Conservation (phyloP, 2,113 vertebrate genomes). For the Uria lomvia region DNA sequence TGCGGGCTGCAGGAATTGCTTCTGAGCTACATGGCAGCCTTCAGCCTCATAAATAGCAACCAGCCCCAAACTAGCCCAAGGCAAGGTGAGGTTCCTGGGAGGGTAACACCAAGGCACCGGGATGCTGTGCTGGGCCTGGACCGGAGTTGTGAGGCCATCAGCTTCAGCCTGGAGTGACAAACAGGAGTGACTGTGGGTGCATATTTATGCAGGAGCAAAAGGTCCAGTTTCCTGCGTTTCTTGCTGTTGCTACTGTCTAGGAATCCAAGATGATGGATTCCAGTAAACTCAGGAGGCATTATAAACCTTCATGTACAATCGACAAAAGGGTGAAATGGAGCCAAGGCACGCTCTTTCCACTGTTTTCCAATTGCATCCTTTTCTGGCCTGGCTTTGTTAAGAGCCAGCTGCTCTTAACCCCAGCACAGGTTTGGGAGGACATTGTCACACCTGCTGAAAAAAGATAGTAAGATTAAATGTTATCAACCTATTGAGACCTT, state of each 20-base stretch:
- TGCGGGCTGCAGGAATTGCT: not conserved
- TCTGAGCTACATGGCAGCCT: not conserved
- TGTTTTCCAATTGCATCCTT: not conserved
- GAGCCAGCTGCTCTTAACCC: not conserved
- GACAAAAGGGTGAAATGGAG: not conserved
- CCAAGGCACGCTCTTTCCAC: not conserved
- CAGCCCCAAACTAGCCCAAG: not conserved
- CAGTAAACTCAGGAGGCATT: not conserved
- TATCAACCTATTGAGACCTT: not conserved
- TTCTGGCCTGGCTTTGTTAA: not conserved
- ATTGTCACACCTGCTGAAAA: not conserved
- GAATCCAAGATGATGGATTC: not conserved
- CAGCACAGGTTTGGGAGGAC: not conserved
- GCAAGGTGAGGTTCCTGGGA: not conserved
- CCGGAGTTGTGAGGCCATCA: not conserved
- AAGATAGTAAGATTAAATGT: not conserved
- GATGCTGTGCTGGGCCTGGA: not conserved
- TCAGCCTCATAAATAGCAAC: not conserved
- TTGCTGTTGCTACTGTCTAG: not conserved
- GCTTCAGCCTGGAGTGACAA: not conserved
- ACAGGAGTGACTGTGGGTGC: not conserved
- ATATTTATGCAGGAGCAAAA: not conserved
- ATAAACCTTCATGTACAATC: not conserved
- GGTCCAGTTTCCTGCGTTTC: not conserved
- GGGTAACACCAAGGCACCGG: not conserved